These are phyloP conservation scores for Dexiosoma caninum DNA, from an alignment of 2,888 invertebrate species.

Conservation along the genomic window DNA sequence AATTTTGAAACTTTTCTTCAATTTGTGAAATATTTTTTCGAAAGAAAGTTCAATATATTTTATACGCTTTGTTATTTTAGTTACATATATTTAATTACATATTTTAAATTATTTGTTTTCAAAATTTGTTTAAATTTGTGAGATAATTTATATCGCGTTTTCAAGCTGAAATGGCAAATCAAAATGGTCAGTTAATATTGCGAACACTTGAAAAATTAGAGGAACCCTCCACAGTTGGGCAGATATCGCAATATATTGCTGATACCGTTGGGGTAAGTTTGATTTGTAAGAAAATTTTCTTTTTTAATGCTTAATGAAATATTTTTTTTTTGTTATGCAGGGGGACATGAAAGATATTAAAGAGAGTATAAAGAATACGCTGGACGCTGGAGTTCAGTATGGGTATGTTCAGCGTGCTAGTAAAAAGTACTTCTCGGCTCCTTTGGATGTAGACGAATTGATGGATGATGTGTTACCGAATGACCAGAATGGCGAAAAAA, in stretches of 20 bases:
- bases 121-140: neutral
- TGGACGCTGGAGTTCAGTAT: conserved; percentile 59
- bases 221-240: conserved; percentile 49
- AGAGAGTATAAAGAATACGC: conserved; percentile 50
- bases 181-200: conserved; percentile 61
- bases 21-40: neutral
- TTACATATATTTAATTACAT: conserved; percentile 7
- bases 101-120: too few species aligned
- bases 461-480: neutral
- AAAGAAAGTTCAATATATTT: too few species aligned
- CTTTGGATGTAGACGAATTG: conserved; percentile 49
- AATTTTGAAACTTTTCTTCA: neutral
- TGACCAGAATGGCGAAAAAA: neutral
- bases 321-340: conserved; percentile 20
- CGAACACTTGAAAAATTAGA: conserved; percentile 53
- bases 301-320: neutral
- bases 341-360: conserved; percentile 52
- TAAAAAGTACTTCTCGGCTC: conserved; percentile 58
- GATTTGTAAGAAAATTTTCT: too few species aligned
- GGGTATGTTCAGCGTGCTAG: conserved; percentile 59
- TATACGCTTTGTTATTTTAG: too few species aligned
- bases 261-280: conserved; percentile 60
- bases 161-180: conserved; percentile 50
- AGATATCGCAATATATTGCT: conserved; percentile 55
- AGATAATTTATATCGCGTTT: neutral